Percentiles rank a stretch among this genome's conserved stretches.
These are phyloP conservation scores for Potorous gilbertii DNA, from an alignment of 2,797 vertebrate species.

Conservation along the genomic window DNA sequence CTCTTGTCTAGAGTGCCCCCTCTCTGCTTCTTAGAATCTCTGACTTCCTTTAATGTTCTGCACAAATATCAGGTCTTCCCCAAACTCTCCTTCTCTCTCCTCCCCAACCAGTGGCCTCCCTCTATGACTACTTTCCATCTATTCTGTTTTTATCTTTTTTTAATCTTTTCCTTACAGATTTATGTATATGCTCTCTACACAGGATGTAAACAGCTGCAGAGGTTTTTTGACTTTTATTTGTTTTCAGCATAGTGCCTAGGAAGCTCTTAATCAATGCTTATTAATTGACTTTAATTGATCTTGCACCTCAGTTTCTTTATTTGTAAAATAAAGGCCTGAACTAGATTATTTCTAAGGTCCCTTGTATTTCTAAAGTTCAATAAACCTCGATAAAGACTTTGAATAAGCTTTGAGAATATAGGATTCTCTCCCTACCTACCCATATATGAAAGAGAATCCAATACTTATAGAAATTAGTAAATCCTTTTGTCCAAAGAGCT, in stretches of 20 bases:
- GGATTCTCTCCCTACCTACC: not conserved
- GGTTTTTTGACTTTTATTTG: not conserved
- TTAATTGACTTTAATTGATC: not conserved
- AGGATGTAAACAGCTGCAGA: not conserved
- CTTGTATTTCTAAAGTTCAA: not conserved
- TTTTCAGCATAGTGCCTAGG: not conserved
- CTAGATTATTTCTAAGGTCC: not conserved
- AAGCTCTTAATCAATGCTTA: not conserved
- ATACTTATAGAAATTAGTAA: not conserved
- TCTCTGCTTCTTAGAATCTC: not conserved
- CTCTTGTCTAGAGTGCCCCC: not conserved
- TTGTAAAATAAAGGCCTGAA: not conserved
- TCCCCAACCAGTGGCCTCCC: not conserved
- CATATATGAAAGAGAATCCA: not conserved
- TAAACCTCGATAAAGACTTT: not conserved
- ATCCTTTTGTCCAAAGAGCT: constrained; percentile 30
- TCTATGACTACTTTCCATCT: not conserved
- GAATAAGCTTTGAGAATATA: not conserved
- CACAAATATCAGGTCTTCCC: not conserved
- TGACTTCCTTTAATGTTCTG: not conserved
- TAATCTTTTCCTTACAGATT: not conserved
- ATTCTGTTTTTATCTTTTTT: not conserved
- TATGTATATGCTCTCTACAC: not conserved
- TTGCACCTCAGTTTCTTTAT: not conserved
- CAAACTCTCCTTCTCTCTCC: not conserved